A percentile compares a stretch with the other conserved stretches of the same genome.
Conservation (phyloP, 2,113 vertebrate genomes). For the Pyrgilauda ruficollis region DNA sequence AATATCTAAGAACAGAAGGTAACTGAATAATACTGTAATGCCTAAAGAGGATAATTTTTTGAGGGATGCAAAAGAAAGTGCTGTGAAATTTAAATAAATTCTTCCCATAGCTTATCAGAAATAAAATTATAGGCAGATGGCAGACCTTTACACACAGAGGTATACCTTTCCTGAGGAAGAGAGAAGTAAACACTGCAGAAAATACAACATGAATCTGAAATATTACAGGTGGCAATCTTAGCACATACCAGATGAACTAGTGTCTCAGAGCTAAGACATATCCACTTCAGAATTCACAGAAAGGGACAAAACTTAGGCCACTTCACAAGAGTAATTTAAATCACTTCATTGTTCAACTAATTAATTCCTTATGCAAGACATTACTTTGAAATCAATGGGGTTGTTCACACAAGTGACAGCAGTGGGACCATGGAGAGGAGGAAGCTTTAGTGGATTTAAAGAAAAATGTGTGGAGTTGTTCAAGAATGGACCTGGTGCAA, state of each 20-base stretch:
- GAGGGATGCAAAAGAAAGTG: neutral
- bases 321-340: neutral
- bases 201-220: neutral
- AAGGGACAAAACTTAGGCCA: neutral
- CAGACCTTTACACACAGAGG: neutral
- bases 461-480: neutral
- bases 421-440: neutral
- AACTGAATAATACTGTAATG: neutral
- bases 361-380: neutral
- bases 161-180: neutral
- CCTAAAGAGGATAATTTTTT: neutral
- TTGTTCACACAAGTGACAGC: neutral
- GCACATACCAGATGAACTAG: neutral
- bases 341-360: neutral
- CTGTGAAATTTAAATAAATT: neutral
- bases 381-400: neutral
- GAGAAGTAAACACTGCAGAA: neutral
- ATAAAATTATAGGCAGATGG: neutral
- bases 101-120: neutral
- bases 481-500: neutral
- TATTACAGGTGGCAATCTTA: neutral
- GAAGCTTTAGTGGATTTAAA: neutral
- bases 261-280: neutral
- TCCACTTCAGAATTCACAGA: neutral
- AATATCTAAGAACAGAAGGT: neutral